Base-by-base conservation (phyloP, 2,888 invertebrate species). In the Pycnomerus fuliginosus region DNA sequence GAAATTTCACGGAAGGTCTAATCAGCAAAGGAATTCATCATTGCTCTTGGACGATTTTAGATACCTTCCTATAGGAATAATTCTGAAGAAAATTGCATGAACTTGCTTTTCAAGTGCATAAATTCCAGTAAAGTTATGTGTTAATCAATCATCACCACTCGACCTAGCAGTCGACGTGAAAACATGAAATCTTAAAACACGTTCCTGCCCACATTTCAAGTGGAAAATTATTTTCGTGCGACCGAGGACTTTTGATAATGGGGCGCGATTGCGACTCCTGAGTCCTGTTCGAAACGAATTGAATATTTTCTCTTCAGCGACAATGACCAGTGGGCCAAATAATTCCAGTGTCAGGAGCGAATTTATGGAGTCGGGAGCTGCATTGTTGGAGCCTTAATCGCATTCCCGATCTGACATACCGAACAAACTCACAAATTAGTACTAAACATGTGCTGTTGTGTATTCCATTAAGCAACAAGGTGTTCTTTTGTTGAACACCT, bases 351-450 rank as follows among this genome's bases (percentile, higher is more conserved):
- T 62, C 63, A 62, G 44, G 49, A 42, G 50, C 58, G 61, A 64
- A 61, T 67, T 67, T 66, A 65, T 63, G 56, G 55, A 49, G 56
- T 55, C 52, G 51, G 51, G 60, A 56, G 54, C 25, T 52, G 44
- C 60, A 56, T 50, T 57, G 50, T 56, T 58, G 56, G 61, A 57
- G 52, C 54, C 55, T 58, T 61, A 67, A 68, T 68, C 68, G 52
- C 59, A 58, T 58, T 58, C 60, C 53, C 56, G 62, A 67, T 67
- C 67, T 66, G 58, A 56, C 54, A 56, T 54, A 61, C 55, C 58
- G 61, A 63, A 65, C 67, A 65, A 65, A 65, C 65, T 62, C 65
- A 67, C 66, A 67, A 67, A 63, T 67, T 66, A 62, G 63, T 62
- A 61, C 56, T 60, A 64, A 68, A 67, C 67, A 66, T 65, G 64